These are phyloP conservation scores for Xiphorhynchus elegans DNA, from an alignment of 2,113 vertebrate genomes.

Conservation along the genomic window DNA sequence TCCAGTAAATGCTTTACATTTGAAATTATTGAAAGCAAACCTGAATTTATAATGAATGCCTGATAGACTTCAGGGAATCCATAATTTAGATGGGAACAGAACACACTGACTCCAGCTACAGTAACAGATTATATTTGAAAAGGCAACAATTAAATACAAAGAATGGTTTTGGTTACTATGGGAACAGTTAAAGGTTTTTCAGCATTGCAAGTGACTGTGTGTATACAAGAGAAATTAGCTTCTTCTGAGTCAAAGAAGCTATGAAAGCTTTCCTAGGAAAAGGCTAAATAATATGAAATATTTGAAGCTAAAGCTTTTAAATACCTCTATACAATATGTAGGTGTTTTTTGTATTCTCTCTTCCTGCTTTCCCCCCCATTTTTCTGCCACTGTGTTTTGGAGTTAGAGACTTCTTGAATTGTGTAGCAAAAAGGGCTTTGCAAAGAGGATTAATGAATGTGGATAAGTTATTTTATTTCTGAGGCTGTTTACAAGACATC, in stretches of 20 bases:
- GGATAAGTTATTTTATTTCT: background rate
- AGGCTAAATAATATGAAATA: slow-evolving; percentile 12
- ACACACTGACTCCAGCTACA: background rate
- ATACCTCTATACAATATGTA: background rate
- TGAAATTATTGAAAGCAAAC: background rate
- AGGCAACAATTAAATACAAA: slow-evolving; percentile 43
- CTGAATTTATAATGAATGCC: background rate
- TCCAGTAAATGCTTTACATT: background rate
- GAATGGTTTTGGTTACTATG: slow-evolving; percentile 49
- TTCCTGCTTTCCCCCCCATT: background rate
- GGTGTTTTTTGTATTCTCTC: background rate
- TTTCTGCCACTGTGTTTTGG: background rate
- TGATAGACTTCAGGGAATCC: slow-evolving; percentile 15
- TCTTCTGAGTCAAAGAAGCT: background rate
- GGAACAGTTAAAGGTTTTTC: slow-evolving; percentile 37
- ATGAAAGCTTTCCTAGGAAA: slow-evolving; percentile 28
- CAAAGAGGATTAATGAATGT: background rate
- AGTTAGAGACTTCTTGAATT: background rate
- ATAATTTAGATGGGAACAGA: background rate
- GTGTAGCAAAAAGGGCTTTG: background rate
- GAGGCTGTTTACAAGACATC: background rate
- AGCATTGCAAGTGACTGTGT: background rate
- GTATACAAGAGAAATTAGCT: background rate
- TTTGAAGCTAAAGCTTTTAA: background rate
- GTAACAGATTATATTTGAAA: slow-evolving; percentile 29